Evolutionary conservation across 2,888 invertebrate species (phyloP).

Genomic region (Cremastinae sp.): DNA sequence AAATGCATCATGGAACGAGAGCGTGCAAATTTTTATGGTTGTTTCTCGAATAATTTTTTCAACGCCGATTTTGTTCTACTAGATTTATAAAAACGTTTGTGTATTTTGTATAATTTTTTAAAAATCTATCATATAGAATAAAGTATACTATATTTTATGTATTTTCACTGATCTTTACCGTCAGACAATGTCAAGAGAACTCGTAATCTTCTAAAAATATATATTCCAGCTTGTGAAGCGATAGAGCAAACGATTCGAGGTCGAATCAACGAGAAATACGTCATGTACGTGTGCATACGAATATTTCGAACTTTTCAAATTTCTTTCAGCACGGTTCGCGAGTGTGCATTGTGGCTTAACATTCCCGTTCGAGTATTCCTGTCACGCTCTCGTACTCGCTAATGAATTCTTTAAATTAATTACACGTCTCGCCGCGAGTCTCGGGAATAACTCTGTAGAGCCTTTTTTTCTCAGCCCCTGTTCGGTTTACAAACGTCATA

Average conservation of each 20-base stretch:
- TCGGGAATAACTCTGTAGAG: slow-evolving; percentile 33
- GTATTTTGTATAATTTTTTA: no score
- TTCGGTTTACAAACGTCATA: no score
- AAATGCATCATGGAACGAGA: no score
- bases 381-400: slow-evolving; percentile 50
- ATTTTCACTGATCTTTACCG: no score
- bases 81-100: no score
- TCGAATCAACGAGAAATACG: background rate
- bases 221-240: background rate
- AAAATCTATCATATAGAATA: no score
- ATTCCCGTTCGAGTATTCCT: slow-evolving; percentile 42
- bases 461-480: slow-evolving; percentile 2
- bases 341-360: slow-evolving; percentile 29
- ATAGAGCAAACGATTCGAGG: background rate
- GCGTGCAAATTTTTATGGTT: no score
- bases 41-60: no score
- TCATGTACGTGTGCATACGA: slow-evolving; percentile 7
- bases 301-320: slow-evolving; percentile 6
- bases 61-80: no score
- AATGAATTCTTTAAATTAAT: slow-evolving; percentile 65
- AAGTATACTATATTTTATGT: no score
- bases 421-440: slow-evolving; percentile 47
- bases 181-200: no score
- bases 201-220: background rate
- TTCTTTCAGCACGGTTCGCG: slow-evolving; percentile 30